A percentile compares a stretch with the other conserved stretches of the same genome.
These are phyloP conservation scores for Sinosuthora webbiana DNA, from an alignment of 2,113 vertebrate genomes.

Conservation along the genomic window DNA sequence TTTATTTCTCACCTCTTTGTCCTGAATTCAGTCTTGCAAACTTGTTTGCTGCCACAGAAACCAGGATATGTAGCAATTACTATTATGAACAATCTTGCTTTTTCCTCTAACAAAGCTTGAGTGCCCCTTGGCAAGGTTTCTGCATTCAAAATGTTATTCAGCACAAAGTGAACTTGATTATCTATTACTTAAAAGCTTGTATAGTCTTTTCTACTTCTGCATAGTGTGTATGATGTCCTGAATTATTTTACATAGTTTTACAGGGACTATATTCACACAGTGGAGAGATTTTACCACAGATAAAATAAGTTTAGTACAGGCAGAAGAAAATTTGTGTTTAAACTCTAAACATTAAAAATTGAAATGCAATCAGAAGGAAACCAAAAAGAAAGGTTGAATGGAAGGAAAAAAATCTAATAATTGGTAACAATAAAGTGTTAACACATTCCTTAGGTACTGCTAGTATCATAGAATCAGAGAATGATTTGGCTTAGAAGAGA, in stretches of 20 bases:
- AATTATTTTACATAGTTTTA: neutral
- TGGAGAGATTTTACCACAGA: neutral
- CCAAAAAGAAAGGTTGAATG: neutral
- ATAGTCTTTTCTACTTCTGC: neutral
- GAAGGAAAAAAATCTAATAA: neutral
- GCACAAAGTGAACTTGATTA: neutral
- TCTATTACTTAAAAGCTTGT: neutral
- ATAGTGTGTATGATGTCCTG: neutral
- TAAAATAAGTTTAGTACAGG: neutral
- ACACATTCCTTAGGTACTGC: neutral
- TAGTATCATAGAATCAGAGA: neutral
- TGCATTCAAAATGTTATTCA: neutral
- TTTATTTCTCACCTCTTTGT: neutral
- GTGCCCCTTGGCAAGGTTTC: neutral
- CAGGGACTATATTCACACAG: neutral
- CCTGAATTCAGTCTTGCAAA: neutral
- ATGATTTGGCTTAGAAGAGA: neutral
- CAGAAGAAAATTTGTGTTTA: neutral
- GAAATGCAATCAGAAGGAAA: neutral
- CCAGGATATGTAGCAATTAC: neutral
- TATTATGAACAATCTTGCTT: neutral
- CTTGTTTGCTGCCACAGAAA: neutral
- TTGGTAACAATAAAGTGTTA: neutral
- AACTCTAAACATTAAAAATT: neutral
- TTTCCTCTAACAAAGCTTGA: neutral